phyloP scores from a whole-genome alignment of 2,797 vertebrate genomes.

The Enteromius afrohamiltoni region DNA sequence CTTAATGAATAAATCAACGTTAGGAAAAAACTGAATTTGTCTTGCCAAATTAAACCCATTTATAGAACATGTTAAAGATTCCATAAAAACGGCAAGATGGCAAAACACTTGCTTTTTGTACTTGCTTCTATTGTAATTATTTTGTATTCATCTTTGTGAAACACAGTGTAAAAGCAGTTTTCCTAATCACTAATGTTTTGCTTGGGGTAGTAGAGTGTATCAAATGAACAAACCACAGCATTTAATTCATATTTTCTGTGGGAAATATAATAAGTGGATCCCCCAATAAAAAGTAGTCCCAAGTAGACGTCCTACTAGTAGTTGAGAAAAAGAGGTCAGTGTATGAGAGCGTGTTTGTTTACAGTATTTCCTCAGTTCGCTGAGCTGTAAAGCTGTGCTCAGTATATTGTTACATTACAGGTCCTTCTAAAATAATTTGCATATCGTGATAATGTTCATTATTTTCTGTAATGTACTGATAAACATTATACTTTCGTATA shows the following conservation, averaged over 20 bases:
- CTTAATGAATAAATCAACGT: constrained; percentile 1
- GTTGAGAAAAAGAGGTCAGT: not conserved
- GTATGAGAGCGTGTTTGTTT: not conserved
- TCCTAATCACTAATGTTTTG: not conserved
- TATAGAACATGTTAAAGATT: not conserved
- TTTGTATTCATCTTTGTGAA: not conserved
- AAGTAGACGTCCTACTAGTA: not conserved
- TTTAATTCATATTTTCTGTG: not conserved
- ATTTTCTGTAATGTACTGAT: too few species aligned
- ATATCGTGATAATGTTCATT: too few species aligned
- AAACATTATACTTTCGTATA: too few species aligned
- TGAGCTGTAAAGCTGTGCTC: not conserved
- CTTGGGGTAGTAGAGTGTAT: not conserved
- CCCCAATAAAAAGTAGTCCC: not conserved
- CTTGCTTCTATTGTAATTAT: not conserved
- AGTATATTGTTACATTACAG: not conserved
- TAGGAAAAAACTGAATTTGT: not conserved
- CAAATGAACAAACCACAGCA: not conserved
- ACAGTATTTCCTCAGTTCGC: not conserved
- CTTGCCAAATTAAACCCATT: not conserved
- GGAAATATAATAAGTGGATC: not conserved
- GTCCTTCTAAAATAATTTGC: too few species aligned
- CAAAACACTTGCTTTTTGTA: not conserved
- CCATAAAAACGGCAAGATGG: not conserved
- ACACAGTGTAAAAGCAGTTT: constrained; percentile 1